A percentile compares a stretch with the other conserved stretches of the same genome.
Evolutionary conservation across 2,797 vertebrate genomes (phyloP).

Genomic region (Arnoldichthys spilopterus): DNA sequence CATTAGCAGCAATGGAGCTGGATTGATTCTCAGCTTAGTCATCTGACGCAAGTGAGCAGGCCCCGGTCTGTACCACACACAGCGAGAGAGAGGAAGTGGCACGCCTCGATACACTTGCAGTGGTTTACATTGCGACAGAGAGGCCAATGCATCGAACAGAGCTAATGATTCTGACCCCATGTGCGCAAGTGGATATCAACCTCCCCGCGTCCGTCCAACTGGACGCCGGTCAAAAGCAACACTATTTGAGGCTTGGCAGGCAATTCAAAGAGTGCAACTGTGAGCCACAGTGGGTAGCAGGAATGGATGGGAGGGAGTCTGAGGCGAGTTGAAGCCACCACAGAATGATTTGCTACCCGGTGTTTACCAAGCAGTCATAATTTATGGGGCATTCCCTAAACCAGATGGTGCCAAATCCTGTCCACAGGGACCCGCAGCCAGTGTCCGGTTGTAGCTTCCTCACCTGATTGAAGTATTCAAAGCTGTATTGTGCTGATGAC

Average conservation of each 20-base stretch:
- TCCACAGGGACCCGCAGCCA: slow-evolving; percentile 10
- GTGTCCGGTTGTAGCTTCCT: neutral
- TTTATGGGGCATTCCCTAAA: slow-evolving; percentile 59
- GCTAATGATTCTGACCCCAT: slow-evolving; percentile 72
- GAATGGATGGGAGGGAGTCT: slow-evolving; percentile 50
- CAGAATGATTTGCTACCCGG: slow-evolving; percentile 56
- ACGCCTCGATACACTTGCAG: slow-evolving; percentile 68
- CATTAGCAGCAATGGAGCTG: slow-evolving; percentile 71
- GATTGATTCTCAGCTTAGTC: slow-evolving; percentile 71
- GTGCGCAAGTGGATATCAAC: slow-evolving; percentile 71
- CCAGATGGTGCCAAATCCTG: slow-evolving; percentile 19
- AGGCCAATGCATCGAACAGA: slow-evolving; percentile 50
- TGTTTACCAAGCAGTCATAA: slow-evolving; percentile 59
- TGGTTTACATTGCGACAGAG: slow-evolving; percentile 68
- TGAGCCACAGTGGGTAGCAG: slow-evolving; percentile 59
- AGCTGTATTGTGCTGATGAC: neutral
- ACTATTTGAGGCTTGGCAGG: slow-evolving; percentile 69
- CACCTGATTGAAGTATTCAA: slow-evolving; percentile 17
- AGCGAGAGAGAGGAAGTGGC: slow-evolving; percentile 69
- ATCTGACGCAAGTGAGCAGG: slow-evolving; percentile 69
- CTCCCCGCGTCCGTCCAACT: slow-evolving; percentile 65
- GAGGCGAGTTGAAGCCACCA: slow-evolving; percentile 51
- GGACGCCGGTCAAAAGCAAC: slow-evolving; percentile 71
- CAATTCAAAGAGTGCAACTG: slow-evolving; percentile 61
- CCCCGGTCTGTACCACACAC: slow-evolving; percentile 70